These are phyloP conservation scores for Fragum sueziense DNA, from an alignment of 2,888 invertebrate genomes.

Conservation along the genomic window DNA sequence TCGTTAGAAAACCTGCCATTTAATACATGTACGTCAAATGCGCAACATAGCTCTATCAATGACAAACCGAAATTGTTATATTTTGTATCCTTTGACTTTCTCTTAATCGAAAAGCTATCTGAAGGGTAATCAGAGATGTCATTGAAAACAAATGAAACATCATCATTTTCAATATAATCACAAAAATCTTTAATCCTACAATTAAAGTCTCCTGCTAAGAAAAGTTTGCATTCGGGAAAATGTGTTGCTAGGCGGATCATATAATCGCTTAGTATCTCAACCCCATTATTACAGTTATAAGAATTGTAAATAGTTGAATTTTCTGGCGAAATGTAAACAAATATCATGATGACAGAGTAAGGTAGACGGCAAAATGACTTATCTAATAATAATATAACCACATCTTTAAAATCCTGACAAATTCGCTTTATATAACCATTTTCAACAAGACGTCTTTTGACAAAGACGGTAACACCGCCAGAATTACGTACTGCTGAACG, in stretches of 20 bases:
- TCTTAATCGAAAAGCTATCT: conserved; percentile 6
- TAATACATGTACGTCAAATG: conserved; percentile 19
- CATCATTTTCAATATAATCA: conserved; percentile 26
- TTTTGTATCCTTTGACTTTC: conserved; percentile 13
- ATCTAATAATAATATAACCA: not conserved
- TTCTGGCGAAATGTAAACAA: conserved; percentile 14
- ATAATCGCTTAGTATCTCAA: not conserved
- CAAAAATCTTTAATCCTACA: conserved; percentile 8
- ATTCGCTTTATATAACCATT: not conserved
- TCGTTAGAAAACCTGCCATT: conserved; percentile 27
- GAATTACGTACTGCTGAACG: not conserved
- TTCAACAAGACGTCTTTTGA: not conserved
- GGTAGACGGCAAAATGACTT: not conserved
- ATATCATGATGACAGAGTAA: not conserved
- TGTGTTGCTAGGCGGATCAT: not conserved
- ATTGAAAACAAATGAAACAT: conserved; percentile 16
- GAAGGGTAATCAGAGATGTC: conserved; percentile 2
- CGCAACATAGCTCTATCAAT: conserved; percentile 27
- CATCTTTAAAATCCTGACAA: not conserved
- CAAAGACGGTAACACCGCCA: not conserved
- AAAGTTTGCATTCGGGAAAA: not conserved
- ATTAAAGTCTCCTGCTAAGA: conserved; percentile 27
- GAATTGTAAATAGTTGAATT: not conserved
- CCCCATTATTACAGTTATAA: conserved; percentile 6
- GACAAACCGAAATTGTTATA: conserved; percentile 22